Conservation (phyloP, 1,140 invertebrate genomes). For the Drosophila teissieri region DNA sequence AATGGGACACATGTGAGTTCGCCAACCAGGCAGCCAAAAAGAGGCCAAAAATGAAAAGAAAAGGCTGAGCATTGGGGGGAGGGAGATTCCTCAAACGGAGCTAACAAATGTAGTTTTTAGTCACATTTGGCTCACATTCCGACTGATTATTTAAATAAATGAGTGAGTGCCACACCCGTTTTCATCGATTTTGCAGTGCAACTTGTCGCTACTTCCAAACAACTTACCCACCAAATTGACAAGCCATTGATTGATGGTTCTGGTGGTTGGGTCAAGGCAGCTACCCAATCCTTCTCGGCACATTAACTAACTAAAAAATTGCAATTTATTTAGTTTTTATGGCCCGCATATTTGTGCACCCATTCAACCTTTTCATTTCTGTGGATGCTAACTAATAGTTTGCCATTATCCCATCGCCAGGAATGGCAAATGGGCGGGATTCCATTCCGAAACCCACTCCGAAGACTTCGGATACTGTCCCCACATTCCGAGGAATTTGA, state of each 20-base stretch:
- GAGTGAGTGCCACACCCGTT: constrained; percentile 1
- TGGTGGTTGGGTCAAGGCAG: not conserved
- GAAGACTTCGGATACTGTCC: not conserved
- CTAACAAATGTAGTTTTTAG: constrained; percentile 65
- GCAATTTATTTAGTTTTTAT: constrained; percentile 48
- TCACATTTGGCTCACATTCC: constrained; percentile 47
- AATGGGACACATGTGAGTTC: constrained; percentile 51
- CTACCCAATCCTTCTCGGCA: not conserved
- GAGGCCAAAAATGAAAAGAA: not conserved
- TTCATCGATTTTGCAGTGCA: constrained; percentile 58
- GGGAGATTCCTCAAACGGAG: constrained; percentile 12
- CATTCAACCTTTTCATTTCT: constrained; percentile 5
- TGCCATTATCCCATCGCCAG: constrained; percentile 33
- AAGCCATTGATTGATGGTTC: constrained; percentile 47
- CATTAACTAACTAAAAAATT: constrained; percentile 50
- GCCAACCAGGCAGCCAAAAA: constrained; percentile 23
- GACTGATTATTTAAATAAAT: constrained; percentile 69
- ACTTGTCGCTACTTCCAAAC: constrained; percentile 16
- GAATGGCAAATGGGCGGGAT: not conserved
- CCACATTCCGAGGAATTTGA: constrained; percentile 32
- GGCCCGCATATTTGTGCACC: constrained; percentile 24
- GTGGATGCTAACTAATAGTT: constrained; percentile 35
- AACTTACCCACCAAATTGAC: constrained; percentile 15
- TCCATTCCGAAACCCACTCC: not conserved
- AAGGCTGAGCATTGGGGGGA: not conserved